Evolutionary conservation across 2,113 vertebrate species (phyloP).

Genomic region (Eptatretus burgeri): DNA sequence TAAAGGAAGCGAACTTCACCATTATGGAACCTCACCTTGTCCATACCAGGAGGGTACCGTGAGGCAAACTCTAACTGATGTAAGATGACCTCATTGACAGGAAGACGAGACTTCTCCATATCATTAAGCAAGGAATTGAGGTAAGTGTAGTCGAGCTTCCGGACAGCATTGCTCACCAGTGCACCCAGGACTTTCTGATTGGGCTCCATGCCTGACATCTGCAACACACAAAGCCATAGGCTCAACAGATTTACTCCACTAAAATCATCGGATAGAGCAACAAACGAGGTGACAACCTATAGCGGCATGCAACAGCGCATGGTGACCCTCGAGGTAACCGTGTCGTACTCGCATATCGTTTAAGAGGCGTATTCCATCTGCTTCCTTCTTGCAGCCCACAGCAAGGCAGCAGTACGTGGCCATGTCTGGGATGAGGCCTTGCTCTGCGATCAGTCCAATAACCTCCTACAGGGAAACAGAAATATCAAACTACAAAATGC

Average conservation of each 20-base stretch:
- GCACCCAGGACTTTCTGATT: conserved; percentile 45
- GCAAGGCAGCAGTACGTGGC: conserved; percentile 52
- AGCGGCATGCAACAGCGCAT: not conserved
- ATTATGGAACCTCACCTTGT: conserved; percentile 12
- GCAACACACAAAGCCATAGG: conserved; percentile 9
- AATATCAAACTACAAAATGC: not conserved
- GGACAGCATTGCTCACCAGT: conserved; percentile 37
- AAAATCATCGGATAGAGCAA: not conserved
- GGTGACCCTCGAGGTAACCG: not conserved
- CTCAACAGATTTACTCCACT: too few species aligned
- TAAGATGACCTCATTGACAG: conserved; percentile 55
- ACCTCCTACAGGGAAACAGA: conserved; percentile 20
- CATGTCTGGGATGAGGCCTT: conserved; percentile 22
- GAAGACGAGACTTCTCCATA: conserved; percentile 29
- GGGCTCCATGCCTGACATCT: conserved; percentile 36
- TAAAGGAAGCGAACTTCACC: too few species aligned
- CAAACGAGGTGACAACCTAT: not conserved
- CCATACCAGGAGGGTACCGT: conserved; percentile 44
- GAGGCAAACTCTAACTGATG: conserved; percentile 57
- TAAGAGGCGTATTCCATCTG: conserved; percentile 43
- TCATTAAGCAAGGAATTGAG: conserved; percentile 34
- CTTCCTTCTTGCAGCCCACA: conserved; percentile 25
- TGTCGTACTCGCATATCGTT: conserved; percentile 41
- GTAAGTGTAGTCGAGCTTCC: conserved; percentile 41
- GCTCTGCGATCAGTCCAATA: conserved; percentile 28